phyloP scores from a whole-genome alignment of 2,113 vertebrate species.

The Percopsis transmontana region DNA sequence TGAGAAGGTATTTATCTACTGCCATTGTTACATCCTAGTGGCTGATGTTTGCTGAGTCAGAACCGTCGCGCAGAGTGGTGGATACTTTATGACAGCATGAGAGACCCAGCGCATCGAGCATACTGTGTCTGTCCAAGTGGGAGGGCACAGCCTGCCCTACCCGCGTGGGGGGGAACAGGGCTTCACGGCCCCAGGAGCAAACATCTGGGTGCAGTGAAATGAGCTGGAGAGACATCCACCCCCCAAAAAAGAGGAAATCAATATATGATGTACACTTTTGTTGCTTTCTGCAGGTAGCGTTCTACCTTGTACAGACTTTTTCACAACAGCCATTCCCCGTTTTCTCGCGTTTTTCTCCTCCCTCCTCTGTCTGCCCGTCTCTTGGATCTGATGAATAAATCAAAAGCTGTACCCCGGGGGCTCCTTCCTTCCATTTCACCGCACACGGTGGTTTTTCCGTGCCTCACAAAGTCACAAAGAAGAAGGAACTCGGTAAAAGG shows the following conservation, averaged over 20 bases:
- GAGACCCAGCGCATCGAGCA: slow-evolving; percentile 49
- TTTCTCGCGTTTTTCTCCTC: background rate
- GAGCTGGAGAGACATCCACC: slow-evolving; percentile 33
- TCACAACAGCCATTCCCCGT: background rate
- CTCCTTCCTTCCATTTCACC: slow-evolving; percentile 57
- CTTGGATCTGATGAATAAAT: slow-evolving; percentile 75
- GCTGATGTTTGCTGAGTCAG: slow-evolving; percentile 55
- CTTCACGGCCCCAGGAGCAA: background rate
- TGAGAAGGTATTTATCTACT: background rate
- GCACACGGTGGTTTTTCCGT: slow-evolving; percentile 50
- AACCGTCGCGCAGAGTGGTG: slow-evolving; percentile 28
- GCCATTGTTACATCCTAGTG: slow-evolving; percentile 56
- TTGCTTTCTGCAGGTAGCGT: background rate
- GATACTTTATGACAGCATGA: slow-evolving; percentile 42
- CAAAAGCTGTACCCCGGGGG: slow-evolving; percentile 63
- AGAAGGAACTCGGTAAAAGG: slow-evolving; percentile 52
- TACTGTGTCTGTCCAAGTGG: slow-evolving; percentile 49
- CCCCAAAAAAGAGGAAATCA: background rate
- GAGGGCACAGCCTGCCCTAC: slow-evolving; percentile 41
- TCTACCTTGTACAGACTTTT: background rate
- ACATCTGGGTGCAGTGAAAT: slow-evolving; percentile 42
- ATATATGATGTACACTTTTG: background rate
- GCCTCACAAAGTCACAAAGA: slow-evolving; percentile 55
- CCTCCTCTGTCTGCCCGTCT: slow-evolving; percentile 43
- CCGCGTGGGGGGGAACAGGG: slow-evolving; percentile 29